Percentiles rank a stretch among this genome's conserved stretches.
Conservation (phyloP, 2,113 vertebrate species). For the Neolamprologus sp. region DNA sequence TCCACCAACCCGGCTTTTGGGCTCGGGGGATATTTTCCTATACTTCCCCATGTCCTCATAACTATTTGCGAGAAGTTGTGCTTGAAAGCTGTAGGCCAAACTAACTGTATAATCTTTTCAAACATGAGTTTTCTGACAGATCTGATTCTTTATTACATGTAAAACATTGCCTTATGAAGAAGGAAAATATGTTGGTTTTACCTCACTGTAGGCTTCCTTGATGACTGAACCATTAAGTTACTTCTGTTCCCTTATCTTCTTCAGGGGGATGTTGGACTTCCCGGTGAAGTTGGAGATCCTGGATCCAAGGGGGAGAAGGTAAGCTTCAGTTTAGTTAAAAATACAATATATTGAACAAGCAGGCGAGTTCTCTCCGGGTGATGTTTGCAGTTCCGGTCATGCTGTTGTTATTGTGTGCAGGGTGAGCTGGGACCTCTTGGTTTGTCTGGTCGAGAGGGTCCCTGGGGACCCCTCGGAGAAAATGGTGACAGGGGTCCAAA, state of each 20-base stretch:
- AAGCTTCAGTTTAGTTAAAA: neutral
- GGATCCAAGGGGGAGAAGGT: constrained; percentile 77
- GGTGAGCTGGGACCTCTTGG: constrained; percentile 72
- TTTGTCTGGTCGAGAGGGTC: constrained; percentile 69
- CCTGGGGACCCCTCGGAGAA: constrained; percentile 65
- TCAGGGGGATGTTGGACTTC: constrained; percentile 66
- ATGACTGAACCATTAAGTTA: neutral
- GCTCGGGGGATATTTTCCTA: neutral
- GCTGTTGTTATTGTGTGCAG: constrained; percentile 47
- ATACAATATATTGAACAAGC: neutral
- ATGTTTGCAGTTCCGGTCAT: neutral
- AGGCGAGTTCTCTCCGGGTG: neutral
- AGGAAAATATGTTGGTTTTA: neutral
- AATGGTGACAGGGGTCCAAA: constrained; percentile 69
- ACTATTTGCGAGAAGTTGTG: neutral
- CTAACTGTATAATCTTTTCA: neutral
- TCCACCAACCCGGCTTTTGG: neutral
- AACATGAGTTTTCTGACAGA: neutral
- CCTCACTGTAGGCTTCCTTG: neutral
- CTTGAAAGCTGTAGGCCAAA: neutral
- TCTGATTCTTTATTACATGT: neutral
- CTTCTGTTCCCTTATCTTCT: neutral
- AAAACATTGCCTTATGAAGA: neutral
- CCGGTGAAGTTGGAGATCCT: constrained; percentile 70
- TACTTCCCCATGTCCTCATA: neutral